Base-by-base conservation (phyloP, 2,888 invertebrate species). In the Bhutanitis thaidina region DNA sequence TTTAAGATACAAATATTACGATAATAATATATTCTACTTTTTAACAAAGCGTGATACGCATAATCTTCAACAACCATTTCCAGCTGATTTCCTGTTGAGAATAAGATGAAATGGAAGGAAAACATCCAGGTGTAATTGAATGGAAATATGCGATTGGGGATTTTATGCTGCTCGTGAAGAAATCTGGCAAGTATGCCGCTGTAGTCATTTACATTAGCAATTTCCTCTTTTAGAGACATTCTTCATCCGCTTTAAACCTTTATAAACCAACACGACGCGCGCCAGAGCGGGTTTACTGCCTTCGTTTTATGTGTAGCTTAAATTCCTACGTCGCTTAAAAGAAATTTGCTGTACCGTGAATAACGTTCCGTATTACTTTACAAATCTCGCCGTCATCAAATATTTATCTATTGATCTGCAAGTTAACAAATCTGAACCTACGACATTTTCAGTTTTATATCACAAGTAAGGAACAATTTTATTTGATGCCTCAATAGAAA, bases 41-140 rank as follows among this genome's bases (percentile, higher is more conserved):
- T n/a, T n/a, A n/a, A n/a, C n/a, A n/a, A n/a, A n/a, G n/a, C n/a
- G n/a, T n/a, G n/a, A n/a, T n/a, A n/a, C n/a, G 12, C 20, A 15
- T 39, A 25, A 39, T 39, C 15, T 39, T 39, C 7, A 12, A 39
- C 34, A 27, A 7, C 27, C 8, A 35, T 27, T 52, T 56, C 54
- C 51, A 44, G 48, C 40, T 27, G 49, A 47, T 50, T 54, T 40
- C 46, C 16, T 35, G 49, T 43, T 49, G 43, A 54, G 56, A 58
- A 57, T 49, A 55, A 44, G 49, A 39, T 36, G 46, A 49, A 57
- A 59, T 59, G 54, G 49, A 54, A 59, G 44, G 54, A 53, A 59
- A 62, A 60, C 60, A 59, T 47, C 25, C 54, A 52, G 52, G 52
- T 58, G 46, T 56, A 59, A 60, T 61, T 58, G 56, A 52, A 57